Base-by-base conservation (phyloP, 2,888 invertebrate genomes). In the Erpobdella octoculata region DNA sequence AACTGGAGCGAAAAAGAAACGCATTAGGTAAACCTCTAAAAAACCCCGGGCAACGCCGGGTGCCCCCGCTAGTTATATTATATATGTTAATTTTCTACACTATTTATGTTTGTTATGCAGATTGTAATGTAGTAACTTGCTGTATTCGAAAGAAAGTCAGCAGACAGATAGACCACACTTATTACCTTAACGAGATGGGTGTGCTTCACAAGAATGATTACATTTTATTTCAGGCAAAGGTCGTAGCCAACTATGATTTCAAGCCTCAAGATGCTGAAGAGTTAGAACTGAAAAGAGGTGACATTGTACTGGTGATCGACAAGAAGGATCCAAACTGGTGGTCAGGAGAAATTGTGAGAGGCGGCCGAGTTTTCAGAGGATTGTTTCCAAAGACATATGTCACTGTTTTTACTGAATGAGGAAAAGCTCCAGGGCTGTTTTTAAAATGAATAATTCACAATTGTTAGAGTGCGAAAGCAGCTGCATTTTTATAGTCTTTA, bases 321-420 rank as follows among this genome's bases (percentile, higher is more conserved):
- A 89, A 91, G 82, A 88, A 90, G 59, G 91, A 92, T 83, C 88
- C 88, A 78, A 90, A 91, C 82, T 83, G 83, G 83, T 92, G 91
- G 91, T 92, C 95, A 81, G 95, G 94, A 76, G 90, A 92, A 83
- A 64, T 76, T 5, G 76, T 74, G 38, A 72, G 80, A 58, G 78
- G 78, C n/a, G 71, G 66, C 41, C 72, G 78, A 66, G 73, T 73
- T 53, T 89, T 91, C 79, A 89, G 90, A 86, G 98, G 98, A 77
- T 88, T 97, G 81, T 98, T 98, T 86, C 98, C 98, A 78, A 93
- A 94, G 78, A 96, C 96, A 78, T 99, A 98, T 85, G 97, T 98
- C 5, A 67, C 72, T 5, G 61, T 71, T 21, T 76, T 76, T 66
- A 75, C 71, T 31, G 74, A 72, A 35, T 71, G 70, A 64, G 4